Evolutionary conservation across 2,888 invertebrate species (phyloP).

Genomic region (Rhagophthalmus giganteus): DNA sequence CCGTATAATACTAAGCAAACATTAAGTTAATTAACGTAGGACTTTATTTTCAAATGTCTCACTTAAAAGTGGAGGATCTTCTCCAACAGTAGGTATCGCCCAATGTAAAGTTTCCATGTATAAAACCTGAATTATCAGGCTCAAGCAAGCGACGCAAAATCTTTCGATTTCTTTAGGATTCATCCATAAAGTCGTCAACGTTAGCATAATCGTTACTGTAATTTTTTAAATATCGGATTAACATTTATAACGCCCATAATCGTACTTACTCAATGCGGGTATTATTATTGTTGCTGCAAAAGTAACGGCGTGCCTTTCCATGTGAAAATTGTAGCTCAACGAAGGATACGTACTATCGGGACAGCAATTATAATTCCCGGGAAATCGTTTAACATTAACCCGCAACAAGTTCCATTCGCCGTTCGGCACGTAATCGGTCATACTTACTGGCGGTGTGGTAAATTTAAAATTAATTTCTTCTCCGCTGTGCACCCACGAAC

Average conservation of each 20-base stretch:
- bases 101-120: slow-evolving; percentile 64
- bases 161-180: slow-evolving; percentile 63
- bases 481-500: slow-evolving; percentile 69
- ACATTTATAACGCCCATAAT: neutral
- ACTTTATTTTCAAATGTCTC: slow-evolving; percentile 35
- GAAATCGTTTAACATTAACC: slow-evolving; percentile 54
- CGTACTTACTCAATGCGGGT: slow-evolving; percentile 56
- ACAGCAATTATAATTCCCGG: slow-evolving; percentile 59
- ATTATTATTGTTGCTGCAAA: slow-evolving; percentile 62
- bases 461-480: slow-evolving; percentile 63
- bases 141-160: slow-evolving; percentile 60
- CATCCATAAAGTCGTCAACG: slow-evolving; percentile 61
- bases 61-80: slow-evolving; percentile 63
- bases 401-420: slow-evolving; percentile 64
- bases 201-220: slow-evolving; percentile 50
- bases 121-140: slow-evolving; percentile 64
- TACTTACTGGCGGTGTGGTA: slow-evolving; percentile 29
- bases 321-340: slow-evolving; percentile 59
- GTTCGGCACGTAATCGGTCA: slow-evolving; percentile 58
- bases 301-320: slow-evolving; percentile 63
- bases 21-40: slow-evolving; percentile 2
- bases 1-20: slow-evolving; percentile 42
- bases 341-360: slow-evolving; percentile 65
- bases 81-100: slow-evolving; percentile 63
- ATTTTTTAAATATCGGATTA: slow-evolving; percentile 1